Conservation (phyloP, 2,888 invertebrate species). For the Ferrisia virgata region DNA sequence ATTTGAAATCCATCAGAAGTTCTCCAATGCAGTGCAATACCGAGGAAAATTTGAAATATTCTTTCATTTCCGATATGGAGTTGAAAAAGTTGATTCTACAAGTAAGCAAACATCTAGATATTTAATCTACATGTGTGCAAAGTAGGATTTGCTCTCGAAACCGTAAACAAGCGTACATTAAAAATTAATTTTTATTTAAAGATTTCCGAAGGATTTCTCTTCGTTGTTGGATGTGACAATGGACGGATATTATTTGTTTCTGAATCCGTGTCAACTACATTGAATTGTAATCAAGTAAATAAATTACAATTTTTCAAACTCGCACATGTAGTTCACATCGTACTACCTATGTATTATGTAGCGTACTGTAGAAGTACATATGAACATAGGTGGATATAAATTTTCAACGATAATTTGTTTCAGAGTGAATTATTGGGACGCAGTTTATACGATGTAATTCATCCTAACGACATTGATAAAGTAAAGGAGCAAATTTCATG, state of each 20-base stretch:
- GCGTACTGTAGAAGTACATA: no score
- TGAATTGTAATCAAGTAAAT: constrained; percentile 79
- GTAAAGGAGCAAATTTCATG: constrained; percentile 92
- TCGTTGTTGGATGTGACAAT: constrained; percentile 89
- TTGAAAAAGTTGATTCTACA: constrained; percentile 78
- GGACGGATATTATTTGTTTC: constrained; percentile 89
- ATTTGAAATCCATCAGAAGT: constrained; percentile 68
- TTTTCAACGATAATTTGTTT: not conserved
- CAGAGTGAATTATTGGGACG: constrained; percentile 84
- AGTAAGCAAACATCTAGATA: constrained; percentile 56
- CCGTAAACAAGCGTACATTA: no score
- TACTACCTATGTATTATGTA: no score
- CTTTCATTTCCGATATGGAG: constrained; percentile 81
- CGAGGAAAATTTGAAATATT: constrained; percentile 72
- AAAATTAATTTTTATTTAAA: constrained; percentile 53
- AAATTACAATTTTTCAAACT: constrained; percentile 45
- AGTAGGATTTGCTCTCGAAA: no score
- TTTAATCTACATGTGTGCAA: no score
- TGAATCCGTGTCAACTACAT: constrained; percentile 75
- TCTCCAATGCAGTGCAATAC: constrained; percentile 67
- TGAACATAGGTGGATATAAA: no score
- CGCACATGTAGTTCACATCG: no score
- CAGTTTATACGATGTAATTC: constrained; percentile 89
- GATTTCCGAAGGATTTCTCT: constrained; percentile 85
- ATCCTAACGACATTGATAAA: constrained; percentile 90